Evolutionary conservation across 2,113 vertebrate genomes (phyloP), one percentile per base, ranked within the genome.

Genomic region (Tretioscincus oriximinensis): DNA sequence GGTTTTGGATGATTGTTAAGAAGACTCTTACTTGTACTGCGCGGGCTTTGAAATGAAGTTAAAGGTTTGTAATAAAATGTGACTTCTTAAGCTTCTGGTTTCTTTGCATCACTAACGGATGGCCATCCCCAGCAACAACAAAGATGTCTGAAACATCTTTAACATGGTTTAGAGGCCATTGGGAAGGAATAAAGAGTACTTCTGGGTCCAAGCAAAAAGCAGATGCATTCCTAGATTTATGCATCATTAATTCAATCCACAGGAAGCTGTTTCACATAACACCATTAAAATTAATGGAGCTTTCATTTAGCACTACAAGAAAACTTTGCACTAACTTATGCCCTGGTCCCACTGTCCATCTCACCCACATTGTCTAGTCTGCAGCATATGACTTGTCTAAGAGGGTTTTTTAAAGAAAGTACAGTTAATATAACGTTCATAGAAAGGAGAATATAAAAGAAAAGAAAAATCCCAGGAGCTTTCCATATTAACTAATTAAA

Each of bases 401-500:
- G 77, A 81, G 75, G 86, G 92, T 75, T 76, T 67, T 81, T 64
- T 76, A 66, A 78, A 85, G 87, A 88, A 84, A 82, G 65, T 75
- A 69, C 81, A 87, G 92, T 92, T 86, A 87, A 90, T 92, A 82
- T 87, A 90, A 88, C 82, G 76, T 69, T 85, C 83, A 12, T 84
- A 65, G 84, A 76, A 80, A 60, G 81, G 58, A 74, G 29, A 24
- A 78, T 73, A 60, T 82, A 79, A 87, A 83, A 86, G 91, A 88
- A 81, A 75, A 16, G 29, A 81, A 82, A 68, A 7, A 85, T 88
- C 84, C 85, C 76, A 85, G 80, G 70, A 69, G 70, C 78, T 81
- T 93, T 89, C 91, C 86, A 83, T 89, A 93, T 94, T 92, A 92
- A 88, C 85, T 94, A 94, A 96, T 93, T 91, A 95, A 95, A 93